These are phyloP conservation scores for Pachliopta kotzebuea DNA, from an alignment of 2,888 invertebrate genomes.

Conservation along the genomic window DNA sequence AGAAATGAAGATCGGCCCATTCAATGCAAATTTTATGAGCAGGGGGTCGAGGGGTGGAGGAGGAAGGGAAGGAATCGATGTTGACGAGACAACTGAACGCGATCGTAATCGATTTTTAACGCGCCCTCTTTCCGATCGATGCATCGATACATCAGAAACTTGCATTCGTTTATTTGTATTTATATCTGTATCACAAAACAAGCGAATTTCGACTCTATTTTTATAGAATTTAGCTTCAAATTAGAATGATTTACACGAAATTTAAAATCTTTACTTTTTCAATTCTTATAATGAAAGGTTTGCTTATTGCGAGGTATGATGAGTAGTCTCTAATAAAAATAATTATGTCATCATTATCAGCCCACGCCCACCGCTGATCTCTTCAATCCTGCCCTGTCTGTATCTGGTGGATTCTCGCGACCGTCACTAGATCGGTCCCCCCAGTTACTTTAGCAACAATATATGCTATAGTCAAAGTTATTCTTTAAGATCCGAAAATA, in stretches of 20 bases:
- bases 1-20: constrained; percentile 36
- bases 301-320: no score
- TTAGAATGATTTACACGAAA: not conserved
- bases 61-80: constrained; percentile 26
- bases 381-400: no score
- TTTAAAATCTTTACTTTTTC: no score
- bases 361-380: no score
- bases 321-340: no score
- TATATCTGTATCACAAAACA: not conserved
- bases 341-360: no score
- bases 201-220: not conserved
- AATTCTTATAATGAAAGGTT: no score
- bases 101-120: constrained; percentile 31
- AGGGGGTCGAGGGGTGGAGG: constrained; percentile 34
- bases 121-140: constrained; percentile 13
- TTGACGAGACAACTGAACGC: constrained; percentile 28
- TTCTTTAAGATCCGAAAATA: no score
- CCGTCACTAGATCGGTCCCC: no score
- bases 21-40: constrained; percentile 41
- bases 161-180: constrained; percentile 7
- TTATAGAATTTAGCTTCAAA: not conserved
- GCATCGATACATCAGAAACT: constrained; percentile 6
- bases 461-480: no score
- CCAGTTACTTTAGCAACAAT: no score
- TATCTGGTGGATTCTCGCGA: no score